Percentiles rank a stretch among this genome's conserved stretches.
phyloP scores from a whole-genome alignment of 1,140 invertebrate genomes.

The Dendroctonus valens region DNA sequence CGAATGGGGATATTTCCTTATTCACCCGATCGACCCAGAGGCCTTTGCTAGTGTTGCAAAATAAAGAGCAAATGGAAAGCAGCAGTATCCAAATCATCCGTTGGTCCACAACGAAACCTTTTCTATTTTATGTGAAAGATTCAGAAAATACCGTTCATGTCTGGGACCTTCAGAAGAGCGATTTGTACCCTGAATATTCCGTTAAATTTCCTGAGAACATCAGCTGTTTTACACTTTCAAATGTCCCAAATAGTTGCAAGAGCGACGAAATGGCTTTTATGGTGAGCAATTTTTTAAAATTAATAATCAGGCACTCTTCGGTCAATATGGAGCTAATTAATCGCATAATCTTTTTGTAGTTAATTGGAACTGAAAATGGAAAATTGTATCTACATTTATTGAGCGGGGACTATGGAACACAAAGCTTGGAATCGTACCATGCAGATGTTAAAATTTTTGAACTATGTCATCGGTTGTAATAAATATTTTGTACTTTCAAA shows the following conservation, averaged over 20 bases:
- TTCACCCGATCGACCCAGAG: conserved; percentile 38
- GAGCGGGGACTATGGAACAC: conserved; percentile 40
- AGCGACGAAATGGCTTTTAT: conserved; percentile 41
- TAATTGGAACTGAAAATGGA: conserved; percentile 38
- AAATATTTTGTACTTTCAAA: conserved; percentile 8
- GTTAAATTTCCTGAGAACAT: conserved; percentile 43
- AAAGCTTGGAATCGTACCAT: conserved; percentile 35
- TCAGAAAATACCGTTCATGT: conserved; percentile 41
- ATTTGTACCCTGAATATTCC: conserved; percentile 44
- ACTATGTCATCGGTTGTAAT: conserved; percentile 46
- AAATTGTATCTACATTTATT: conserved; percentile 41
- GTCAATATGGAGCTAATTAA: not conserved
- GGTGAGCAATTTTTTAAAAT: conserved; percentile 42
- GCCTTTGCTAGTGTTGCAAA: conserved; percentile 43
- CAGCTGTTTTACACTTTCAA: conserved; percentile 41
- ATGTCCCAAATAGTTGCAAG: conserved; percentile 22
- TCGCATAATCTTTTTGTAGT: conserved; percentile 25
- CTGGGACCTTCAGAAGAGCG: conserved; percentile 47
- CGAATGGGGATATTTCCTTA: conserved; percentile 44
- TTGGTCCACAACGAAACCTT: conserved; percentile 47
- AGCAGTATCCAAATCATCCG: conserved; percentile 39
- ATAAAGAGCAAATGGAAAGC: conserved; percentile 24
- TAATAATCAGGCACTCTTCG: not conserved
- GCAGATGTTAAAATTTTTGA: conserved; percentile 43
- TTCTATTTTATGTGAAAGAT: conserved; percentile 46